A percentile compares a stretch with the other conserved stretches of the same genome.
These are phyloP conservation scores for Nephrotoma appendiculata DNA, from an alignment of 2,888 invertebrate species.

Conservation along the genomic window DNA sequence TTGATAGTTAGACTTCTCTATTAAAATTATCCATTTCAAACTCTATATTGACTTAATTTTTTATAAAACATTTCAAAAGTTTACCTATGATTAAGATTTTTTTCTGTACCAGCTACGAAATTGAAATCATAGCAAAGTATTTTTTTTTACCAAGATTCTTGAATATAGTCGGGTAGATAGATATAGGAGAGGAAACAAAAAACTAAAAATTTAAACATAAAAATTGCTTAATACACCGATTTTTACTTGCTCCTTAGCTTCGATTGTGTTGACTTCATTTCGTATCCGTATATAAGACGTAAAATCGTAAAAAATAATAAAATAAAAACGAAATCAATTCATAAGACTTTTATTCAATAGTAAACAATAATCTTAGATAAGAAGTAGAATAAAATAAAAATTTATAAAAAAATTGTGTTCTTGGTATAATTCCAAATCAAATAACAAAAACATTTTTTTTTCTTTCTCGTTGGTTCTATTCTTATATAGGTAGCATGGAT, in stretches of 20 bases:
- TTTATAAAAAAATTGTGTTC: neutral
- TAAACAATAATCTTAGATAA: neutral
- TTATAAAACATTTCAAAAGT: neutral
- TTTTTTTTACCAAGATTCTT: neutral
- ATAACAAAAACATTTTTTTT: neutral
- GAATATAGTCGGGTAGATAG: neutral
- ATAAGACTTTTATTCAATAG: neutral
- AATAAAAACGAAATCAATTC: neutral
- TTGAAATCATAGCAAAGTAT: neutral
- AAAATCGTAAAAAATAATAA: neutral
- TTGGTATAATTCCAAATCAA: neutral
- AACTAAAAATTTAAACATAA: neutral
- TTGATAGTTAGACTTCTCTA: neutral
- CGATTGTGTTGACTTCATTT: neutral
- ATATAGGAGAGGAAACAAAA: neutral
- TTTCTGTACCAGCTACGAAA: neutral
- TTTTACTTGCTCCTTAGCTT: neutral
- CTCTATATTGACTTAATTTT: neutral
- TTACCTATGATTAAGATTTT: neutral
- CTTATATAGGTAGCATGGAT: slow-evolving; percentile 81
- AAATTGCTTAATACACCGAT: neutral
- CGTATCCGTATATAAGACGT: neutral
- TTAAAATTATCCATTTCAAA: neutral
- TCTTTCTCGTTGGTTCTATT: neutral
- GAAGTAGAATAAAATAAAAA: neutral